Evolutionary conservation across 1,140 invertebrate genomes (phyloP), one percentile per base, ranked within the genome.

Genomic region (Globodera rostochiensis): DNA sequence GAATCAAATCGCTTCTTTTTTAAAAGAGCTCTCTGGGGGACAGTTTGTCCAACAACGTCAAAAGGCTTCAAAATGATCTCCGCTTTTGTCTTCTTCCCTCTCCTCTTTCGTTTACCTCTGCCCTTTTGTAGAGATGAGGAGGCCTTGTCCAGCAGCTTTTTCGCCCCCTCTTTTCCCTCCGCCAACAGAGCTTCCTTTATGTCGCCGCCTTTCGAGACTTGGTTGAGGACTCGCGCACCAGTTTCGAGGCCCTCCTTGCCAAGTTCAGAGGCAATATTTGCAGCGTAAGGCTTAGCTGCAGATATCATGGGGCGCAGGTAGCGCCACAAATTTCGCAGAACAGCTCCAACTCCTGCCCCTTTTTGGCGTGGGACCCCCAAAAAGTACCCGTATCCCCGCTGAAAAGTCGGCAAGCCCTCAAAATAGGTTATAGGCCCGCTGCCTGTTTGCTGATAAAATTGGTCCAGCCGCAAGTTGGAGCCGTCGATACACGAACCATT

Each of bases 401-500:
- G 75, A 19, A 60, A 79, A 0, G 60, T 64, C 6, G 57, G 57
- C 19, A 15, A 6, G 0, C 57, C 57, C 57, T 64, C 11, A 64
- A 64, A 64, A 4, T 53, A 53, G 50, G 64, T 0, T 64, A 47
- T 21, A 4, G n/a, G 25, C 9, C 73, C 73, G 13, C 45, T 13
- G 2, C 73, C 73, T 25, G 6, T 11, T 47, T 74, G 73, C 80
- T 50, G 8, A 45, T 80, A 80, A 50, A 80, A 0, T 81, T 57
- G 4, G 21, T 77, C 36, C 7, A 80, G 9, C 4, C 47, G 19
- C 57, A 73, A 49, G 6, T 57, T 25, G n/a, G 60, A 21, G 47
- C 46, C 57, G 80, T 80, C 79, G 21, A 80, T 11, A 80, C 57
- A 36, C 80, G 78, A 7, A 77, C 67, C 79, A 80, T 80, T 81